Base-by-base conservation (phyloP, 2,888 invertebrate species). In the Cerceris rybyensis region DNA sequence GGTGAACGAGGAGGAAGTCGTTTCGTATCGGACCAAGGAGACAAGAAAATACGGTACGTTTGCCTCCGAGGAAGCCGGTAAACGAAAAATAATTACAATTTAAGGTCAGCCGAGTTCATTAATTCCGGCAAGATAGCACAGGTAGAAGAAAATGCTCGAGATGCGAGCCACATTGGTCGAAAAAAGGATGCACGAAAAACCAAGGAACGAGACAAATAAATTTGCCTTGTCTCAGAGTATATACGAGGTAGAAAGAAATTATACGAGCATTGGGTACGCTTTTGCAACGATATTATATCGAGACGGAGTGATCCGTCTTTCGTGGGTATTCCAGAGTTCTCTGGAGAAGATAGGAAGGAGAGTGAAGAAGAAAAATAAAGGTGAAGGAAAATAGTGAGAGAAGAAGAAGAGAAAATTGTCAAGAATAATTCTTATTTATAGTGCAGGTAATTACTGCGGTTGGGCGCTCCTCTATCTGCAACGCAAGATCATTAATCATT, bases 41-140 rank as follows among this genome's bases (percentile, higher is more conserved):
- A 41, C 6, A 49, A 14, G 43, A 16, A 46, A 13, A 11, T 2
- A 43, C 16, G 28, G 11, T 42, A 11, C 17, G 43, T 68, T 54
- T 39, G 61, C 39, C 55, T 17, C 39, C 14, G 50, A 16, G 55
- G n/a, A 55, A 61, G 17, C 54, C 49, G 16, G 49, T 68, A 68
- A 73, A 73, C 52, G 68, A 63, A 57, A 68, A 54, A 55, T 73
- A 73, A 73, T 73, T 68, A 55, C 61, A 57, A 68, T 68, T 73
- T 67, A 61, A 67, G 39, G 57, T 73, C 57, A 75, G 42, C 65
- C 49, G 80, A 60, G 74, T 80, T 79, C 80, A 68, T 80, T 80
- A 75, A 80, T 78, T 75, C 57, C 69, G 16, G 49, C 70, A 64
- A 52, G 70, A 49, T 16, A 59, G 61, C 39, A 66, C 63, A 64